Evolutionary conservation across 1,140 invertebrate genomes (phyloP).

Genomic region (Hirudo medicinalis): DNA sequence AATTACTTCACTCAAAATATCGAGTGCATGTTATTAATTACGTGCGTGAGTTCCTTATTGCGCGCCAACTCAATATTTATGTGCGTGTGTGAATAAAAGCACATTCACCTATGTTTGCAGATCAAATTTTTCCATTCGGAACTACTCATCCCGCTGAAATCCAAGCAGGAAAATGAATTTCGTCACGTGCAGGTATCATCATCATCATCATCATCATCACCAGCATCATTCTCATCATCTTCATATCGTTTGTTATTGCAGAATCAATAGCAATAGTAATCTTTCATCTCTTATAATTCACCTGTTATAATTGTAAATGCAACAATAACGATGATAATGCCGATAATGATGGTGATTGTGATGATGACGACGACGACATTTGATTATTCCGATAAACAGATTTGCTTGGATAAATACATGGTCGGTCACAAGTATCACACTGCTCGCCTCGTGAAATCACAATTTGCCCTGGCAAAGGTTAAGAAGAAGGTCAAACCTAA

Average conservation of each 20-base stretch:
- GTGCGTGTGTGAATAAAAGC: too few species aligned
- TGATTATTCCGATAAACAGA: background rate
- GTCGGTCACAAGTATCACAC: constrained; percentile 19
- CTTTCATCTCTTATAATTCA: background rate
- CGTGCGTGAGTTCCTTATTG: too few species aligned
- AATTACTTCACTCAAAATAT: too few species aligned
- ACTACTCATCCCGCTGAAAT: constrained; percentile 17
- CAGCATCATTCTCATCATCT: background rate
- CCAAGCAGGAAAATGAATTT: constrained; percentile 22
- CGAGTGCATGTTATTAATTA: too few species aligned
- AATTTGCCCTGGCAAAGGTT: constrained; percentile 14
- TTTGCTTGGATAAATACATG: constrained; percentile 19
- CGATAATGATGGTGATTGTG: too few species aligned
- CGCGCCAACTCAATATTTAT: too few species aligned
- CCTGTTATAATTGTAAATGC: too few species aligned
- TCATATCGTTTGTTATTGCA: background rate
- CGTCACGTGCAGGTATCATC: constrained; percentile 13
- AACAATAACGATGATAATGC: background rate
- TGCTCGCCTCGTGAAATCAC: constrained; percentile 11
- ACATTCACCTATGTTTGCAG: too few species aligned
- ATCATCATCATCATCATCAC: constrained; percentile 5
- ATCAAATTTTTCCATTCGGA: constrained; percentile 14
- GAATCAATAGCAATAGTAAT: too few species aligned
- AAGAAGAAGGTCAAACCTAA: constrained; percentile 21
- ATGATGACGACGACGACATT: too few species aligned